phyloP scores from a whole-genome alignment of 2,113 vertebrate genomes.

The Delphinapterus leucas region DNA sequence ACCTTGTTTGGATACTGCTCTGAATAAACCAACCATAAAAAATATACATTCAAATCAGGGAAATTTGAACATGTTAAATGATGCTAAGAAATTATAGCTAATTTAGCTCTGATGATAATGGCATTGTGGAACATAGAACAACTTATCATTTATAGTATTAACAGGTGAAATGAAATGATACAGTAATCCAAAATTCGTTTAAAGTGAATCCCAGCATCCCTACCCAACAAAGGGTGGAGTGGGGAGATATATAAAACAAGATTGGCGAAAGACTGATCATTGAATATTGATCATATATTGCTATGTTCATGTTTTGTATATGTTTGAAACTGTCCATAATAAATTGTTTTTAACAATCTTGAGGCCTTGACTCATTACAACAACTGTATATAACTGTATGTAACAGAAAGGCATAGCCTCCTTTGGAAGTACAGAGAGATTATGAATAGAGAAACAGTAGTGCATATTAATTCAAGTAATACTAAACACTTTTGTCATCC shows the following conservation, averaged over 20 bases:
- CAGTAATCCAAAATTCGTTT: background rate
- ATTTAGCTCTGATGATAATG: background rate
- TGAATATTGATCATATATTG: background rate
- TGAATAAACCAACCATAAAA: background rate
- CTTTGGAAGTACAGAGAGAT: background rate
- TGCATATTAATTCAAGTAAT: background rate
- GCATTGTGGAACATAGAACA: background rate
- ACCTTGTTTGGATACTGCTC: background rate
- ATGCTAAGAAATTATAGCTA: background rate
- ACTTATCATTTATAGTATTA: background rate
- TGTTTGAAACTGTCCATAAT: background rate
- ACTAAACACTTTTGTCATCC: background rate
- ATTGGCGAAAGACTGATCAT: background rate
- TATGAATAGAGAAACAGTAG: background rate
- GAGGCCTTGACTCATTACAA: background rate
- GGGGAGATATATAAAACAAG: background rate
- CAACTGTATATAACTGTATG: background rate
- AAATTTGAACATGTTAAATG: background rate
- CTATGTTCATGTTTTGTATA: background rate
- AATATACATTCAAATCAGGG: background rate
- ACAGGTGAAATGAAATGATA: background rate
- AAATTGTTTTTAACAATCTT: background rate
- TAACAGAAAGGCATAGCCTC: background rate
- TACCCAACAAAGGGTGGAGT: background rate
- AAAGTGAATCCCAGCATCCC: background rate